These are phyloP conservation scores for Neotoma lepida DNA, from an alignment of 2,113 vertebrate genomes.

Conservation along the genomic window DNA sequence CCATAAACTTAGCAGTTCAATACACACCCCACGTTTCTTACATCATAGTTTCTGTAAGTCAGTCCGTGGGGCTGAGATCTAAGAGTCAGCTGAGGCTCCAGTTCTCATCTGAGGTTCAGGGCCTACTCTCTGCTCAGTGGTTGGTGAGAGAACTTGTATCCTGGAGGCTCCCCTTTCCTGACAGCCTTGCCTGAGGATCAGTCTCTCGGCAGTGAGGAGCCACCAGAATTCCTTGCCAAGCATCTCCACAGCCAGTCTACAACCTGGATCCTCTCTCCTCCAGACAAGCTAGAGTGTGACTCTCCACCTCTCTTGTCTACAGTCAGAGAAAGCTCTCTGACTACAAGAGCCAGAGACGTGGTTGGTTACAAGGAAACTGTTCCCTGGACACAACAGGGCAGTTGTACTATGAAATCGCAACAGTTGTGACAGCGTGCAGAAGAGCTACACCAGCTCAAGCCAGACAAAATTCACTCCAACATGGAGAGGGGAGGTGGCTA, in stretches of 20 bases:
- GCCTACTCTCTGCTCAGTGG: background rate
- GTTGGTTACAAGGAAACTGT: background rate
- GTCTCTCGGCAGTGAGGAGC: background rate
- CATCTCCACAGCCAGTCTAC: background rate
- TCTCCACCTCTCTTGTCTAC: background rate
- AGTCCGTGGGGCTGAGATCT: background rate
- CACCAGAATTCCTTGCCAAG: background rate
- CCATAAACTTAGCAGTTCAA: slow-evolving; percentile 38
- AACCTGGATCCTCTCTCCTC: background rate
- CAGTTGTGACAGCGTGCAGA: background rate
- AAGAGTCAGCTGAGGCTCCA: background rate
- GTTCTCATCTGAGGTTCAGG: background rate
- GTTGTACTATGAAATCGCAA: background rate
- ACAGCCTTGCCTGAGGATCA: background rate
- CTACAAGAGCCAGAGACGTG: background rate
- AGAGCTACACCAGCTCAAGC: background rate
- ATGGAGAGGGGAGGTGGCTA: background rate
- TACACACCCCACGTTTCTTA: background rate
- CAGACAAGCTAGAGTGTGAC: background rate
- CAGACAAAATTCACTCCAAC: background rate
- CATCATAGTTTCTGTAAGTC: slow-evolving; percentile 12
- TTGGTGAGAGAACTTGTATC: background rate
- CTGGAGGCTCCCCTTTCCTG: background rate
- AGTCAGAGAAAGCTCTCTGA: background rate
- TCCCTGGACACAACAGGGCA: background rate